Conservation (phyloP, 2,888 invertebrate species). For the Xestia rhomboidea region DNA sequence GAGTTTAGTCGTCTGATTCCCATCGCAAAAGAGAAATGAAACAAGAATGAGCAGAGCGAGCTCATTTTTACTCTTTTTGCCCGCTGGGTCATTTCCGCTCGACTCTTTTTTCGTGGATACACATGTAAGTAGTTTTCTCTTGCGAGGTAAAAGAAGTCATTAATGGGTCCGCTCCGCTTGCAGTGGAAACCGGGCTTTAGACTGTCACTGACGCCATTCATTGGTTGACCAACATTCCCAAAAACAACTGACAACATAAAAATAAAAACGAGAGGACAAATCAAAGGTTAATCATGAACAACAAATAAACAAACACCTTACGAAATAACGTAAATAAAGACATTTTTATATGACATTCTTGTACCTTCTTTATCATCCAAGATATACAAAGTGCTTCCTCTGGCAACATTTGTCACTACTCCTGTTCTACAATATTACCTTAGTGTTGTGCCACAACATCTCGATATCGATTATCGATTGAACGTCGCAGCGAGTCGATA, state of each 20-base stretch:
- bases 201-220: neutral
- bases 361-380: slow-evolving; percentile 31
- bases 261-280: neutral
- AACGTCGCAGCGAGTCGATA: slow-evolving; percentile 63
- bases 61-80: neutral
- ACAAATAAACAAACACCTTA: slow-evolving; percentile 21
- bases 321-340: slow-evolving; percentile 12
- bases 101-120: neutral
- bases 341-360: slow-evolving; percentile 12
- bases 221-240: neutral
- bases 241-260: neutral
- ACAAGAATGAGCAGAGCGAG: neutral
- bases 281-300: slow-evolving; percentile 22
- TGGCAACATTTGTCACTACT: slow-evolving; percentile 46
- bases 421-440: slow-evolving; percentile 48
- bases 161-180: neutral
- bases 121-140: neutral
- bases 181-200: neutral
- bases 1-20: too few species aligned
- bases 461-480: slow-evolving; percentile 64
- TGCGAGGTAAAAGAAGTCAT: neutral
- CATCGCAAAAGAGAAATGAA: too few species aligned
- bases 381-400: slow-evolving; percentile 47
- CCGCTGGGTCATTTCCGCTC: neutral
- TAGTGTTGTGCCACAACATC: slow-evolving; percentile 57